Evolutionary conservation across 2,888 invertebrate genomes (phyloP), one percentile per base, ranked within the genome.

Genomic region (Drosophila subsilvestris): DNA sequence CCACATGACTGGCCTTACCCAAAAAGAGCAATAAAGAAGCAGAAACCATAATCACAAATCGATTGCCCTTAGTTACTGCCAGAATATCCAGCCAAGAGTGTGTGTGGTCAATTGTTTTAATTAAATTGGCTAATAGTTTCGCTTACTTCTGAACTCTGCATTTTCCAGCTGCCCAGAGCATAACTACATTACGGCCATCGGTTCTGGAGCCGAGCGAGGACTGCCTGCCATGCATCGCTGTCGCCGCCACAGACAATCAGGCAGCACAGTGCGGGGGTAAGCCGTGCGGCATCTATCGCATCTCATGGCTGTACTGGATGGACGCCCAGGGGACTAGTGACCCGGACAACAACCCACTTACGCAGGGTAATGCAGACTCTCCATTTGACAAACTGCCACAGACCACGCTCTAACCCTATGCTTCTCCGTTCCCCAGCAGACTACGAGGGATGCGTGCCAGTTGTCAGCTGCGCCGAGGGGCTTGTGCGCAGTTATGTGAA

Each of bases 201-300:
- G 12, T 27, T 8, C 1, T 25, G 25, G 50, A 63, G 44, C 48
- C 78, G 32, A 81, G 49, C 60, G 79, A 66, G 3, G 68, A 75
- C 27, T 91, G 91, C 60, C 57, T 91, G 32, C 66, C 69, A 49
- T 91, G 91, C 72, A 75, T 91, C 22, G 90, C 90, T 27, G 68
- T 74, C 43, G 82, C 86, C 0, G 58, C 77, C 4, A 84, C 88
- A 14, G 70, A 66, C 12, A 84, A 86, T 43, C 68, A 68, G 22
- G 73, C 76, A 27, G 74, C 67, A 25, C 72, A 44, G 53, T 86
- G 83, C 59, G 55, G 62, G 56, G 53, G 1, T 63, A 63, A n/a
- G 25, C 61, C 73, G 1, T 90, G 89, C 43, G 89, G 89, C 29
- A 65, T 84, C 61, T 91, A 84, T 76, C 76, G 89, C 51, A 90